Evolutionary conservation across 1,140 invertebrate genomes (phyloP), one percentile per base, ranked within the genome.

Genomic region (Diachasmimorpha longicaudata): DNA sequence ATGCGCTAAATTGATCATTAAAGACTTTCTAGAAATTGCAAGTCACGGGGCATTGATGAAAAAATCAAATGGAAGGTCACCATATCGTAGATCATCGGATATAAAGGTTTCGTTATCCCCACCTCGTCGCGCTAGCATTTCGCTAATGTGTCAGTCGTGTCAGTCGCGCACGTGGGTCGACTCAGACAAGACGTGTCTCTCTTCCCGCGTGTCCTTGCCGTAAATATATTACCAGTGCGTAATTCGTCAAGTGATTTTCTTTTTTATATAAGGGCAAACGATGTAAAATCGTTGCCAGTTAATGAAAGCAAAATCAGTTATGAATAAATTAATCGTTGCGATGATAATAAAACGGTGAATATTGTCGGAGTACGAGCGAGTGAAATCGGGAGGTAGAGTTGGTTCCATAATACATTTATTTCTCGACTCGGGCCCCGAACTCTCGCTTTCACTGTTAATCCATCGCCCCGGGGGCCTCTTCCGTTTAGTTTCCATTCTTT

Each of bases 141-240:
- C 48, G 70, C 25, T 72, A 48, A 68, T 44, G 10, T 44, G 25
- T 42, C 52, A 36, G 25, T 48, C 70, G 66, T 68, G 21, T 44
- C 73, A 75, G 73, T 75, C 31, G 42, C 68, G 73, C 73, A 75
- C 73, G 73, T 75, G 73, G 67, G 52, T 52, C 23, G 67, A 44
- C 48, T 69, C 25, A 23, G 73, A 16, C 8, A 48, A 31, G 73
- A 75, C 48, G 73, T 75, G 6, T 69, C 39, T 73, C n/a, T 73
- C n/a, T 52, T 52, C 31, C 48, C 44, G 58, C 58, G 58, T 23
- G 14, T 23, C 31, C 14, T 25, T 0, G 3, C 25, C 58, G 3
- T n/a, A 16, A 55, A 55, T 55, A 55, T 55, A 55, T 16, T 4
- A 55, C 19, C n/a, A n/a, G 31, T 31, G 31, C 31, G 31, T 3